These are phyloP conservation scores for Lophochroa leadbeateri DNA, from an alignment of 2,113 vertebrate genomes.

Conservation along the genomic window DNA sequence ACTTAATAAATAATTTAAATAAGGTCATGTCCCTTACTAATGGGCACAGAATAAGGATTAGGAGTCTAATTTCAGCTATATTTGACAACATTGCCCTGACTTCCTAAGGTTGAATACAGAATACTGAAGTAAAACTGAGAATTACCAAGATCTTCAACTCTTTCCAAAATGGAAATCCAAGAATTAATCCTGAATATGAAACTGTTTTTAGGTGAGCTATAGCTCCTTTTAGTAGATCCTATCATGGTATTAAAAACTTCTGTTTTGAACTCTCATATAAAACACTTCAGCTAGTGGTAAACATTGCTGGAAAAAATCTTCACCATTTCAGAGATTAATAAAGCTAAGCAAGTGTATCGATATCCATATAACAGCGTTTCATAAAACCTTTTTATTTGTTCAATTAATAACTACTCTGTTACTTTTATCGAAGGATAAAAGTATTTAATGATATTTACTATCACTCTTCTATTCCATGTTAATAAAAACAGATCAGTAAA, in stretches of 20 bases:
- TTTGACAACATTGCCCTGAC: neutral
- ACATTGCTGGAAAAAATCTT: neutral
- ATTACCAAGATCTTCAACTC: neutral
- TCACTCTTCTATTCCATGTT: conserved; percentile 18
- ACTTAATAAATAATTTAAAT: neutral
- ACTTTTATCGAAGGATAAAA: conserved; percentile 38
- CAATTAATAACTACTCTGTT: conserved; percentile 9
- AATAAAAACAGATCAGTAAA: conserved; percentile 57
- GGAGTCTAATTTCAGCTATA: neutral
- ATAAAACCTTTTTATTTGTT: conserved; percentile 26
- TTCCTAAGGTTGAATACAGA: neutral
- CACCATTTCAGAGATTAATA: neutral
- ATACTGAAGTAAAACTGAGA: neutral
- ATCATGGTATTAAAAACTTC: neutral
- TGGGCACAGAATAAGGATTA: neutral
- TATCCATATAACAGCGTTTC: neutral
- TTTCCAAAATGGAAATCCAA: neutral
- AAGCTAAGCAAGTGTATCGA: neutral
- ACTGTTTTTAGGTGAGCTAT: neutral
- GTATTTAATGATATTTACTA: conserved; percentile 49
- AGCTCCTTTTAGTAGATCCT: neutral
- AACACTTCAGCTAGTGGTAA: neutral
- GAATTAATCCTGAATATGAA: neutral
- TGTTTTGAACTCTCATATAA: neutral
- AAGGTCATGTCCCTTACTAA: neutral